Evolutionary conservation across 2,888 invertebrate species (phyloP).

Genomic region (Myopa testacea): DNA sequence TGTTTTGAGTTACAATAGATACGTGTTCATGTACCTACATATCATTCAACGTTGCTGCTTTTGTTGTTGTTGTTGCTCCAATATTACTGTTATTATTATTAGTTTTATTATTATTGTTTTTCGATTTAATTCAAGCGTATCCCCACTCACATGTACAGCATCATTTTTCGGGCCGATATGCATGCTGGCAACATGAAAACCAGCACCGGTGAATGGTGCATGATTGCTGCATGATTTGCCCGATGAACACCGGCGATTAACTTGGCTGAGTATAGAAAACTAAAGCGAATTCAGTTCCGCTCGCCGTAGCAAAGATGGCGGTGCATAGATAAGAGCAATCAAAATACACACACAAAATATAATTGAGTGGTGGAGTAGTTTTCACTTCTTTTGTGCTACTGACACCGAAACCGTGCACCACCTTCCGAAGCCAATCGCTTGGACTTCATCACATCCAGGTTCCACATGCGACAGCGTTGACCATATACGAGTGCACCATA

Average conservation of each 20-base stretch:
- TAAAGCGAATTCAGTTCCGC: not conserved
- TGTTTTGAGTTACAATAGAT: not conserved
- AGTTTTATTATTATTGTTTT: slow-evolving; percentile 4
- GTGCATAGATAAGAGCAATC: not conserved
- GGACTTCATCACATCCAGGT: not conserved
- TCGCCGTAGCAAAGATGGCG: not conserved
- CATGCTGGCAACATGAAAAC: not conserved
- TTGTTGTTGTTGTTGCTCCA: not conserved
- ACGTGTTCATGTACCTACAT: not conserved
- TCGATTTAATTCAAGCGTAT: not conserved
- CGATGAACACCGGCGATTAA: not conserved
- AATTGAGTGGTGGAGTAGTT: not conserved
- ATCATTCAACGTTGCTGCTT: not conserved
- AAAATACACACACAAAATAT: not conserved
- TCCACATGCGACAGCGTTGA: not conserved
- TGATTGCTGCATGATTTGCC: not conserved
- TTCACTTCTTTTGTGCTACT: slow-evolving; percentile 23
- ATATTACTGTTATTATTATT: slow-evolving; percentile 11
- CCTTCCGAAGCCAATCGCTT: not conserved
- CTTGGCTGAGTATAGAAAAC: not conserved
- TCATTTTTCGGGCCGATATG: not conserved
- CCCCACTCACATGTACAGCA: not conserved
- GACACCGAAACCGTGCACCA: not conserved
- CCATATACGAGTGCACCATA: not conserved
- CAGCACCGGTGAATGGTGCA: not conserved